These are phyloP conservation scores for Hozukius guyotensis DNA, from an alignment of 2,797 vertebrate genomes.

Conservation along the genomic window DNA sequence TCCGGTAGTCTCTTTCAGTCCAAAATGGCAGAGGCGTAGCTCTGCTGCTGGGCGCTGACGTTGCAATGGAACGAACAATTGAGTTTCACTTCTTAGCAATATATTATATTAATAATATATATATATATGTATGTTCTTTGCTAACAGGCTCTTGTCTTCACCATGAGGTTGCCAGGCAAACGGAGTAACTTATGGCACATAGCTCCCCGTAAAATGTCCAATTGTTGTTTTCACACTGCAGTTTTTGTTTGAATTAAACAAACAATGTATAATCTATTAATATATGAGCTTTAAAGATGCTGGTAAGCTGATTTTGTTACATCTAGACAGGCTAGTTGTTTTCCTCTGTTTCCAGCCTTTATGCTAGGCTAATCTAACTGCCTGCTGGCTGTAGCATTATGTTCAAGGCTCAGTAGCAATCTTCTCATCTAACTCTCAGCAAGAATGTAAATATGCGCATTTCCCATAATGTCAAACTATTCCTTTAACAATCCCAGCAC, in stretches of 20 bases:
- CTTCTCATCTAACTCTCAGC: background rate
- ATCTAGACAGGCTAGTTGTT: background rate
- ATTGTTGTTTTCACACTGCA: background rate
- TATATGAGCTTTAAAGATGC: background rate
- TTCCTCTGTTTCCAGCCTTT: background rate
- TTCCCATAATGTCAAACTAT: conserved; percentile 37
- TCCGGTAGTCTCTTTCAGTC: too few species aligned
- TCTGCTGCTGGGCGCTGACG: too few species aligned
- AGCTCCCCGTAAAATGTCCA: background rate
- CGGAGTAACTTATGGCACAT: background rate
- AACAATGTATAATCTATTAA: background rate
- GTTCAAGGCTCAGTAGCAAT: background rate
- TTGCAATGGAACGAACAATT: too few species aligned
- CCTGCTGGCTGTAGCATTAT: background rate
- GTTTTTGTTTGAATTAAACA: background rate
- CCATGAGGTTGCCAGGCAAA: background rate
- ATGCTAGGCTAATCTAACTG: background rate
- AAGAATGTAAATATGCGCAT: background rate
- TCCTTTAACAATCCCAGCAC: conserved; percentile 53
- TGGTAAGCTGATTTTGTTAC: background rate
- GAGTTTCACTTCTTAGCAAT: background rate
- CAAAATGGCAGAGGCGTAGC: too few species aligned
- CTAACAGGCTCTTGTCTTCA: background rate
- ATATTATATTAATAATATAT: too few species aligned
- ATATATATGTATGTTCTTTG: too few species aligned